Conservation (phyloP, 2,113 vertebrate genomes). For the Triplophysa siluroides region DNA sequence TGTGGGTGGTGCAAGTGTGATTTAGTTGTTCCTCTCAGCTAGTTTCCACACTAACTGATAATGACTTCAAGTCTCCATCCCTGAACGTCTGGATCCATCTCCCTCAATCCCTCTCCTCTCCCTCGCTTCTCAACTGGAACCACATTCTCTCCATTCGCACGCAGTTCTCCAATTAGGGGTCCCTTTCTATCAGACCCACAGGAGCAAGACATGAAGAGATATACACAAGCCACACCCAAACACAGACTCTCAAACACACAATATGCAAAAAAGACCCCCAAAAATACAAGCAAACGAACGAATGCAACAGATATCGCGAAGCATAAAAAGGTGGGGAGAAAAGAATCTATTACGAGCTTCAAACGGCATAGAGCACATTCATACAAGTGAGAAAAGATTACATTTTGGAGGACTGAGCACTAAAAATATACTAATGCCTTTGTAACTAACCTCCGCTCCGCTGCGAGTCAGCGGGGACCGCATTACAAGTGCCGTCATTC, state of each 20-base stretch:
- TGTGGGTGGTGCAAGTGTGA: not conserved
- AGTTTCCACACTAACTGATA: constrained; percentile 27
- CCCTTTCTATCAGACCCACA: constrained; percentile 39
- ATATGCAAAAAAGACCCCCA: not conserved
- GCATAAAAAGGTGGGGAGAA: constrained; percentile 31
- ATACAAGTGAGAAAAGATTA: constrained; percentile 45
- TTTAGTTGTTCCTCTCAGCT: constrained; percentile 19
- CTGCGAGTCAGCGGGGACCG: constrained; percentile 49
- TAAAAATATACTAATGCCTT: constrained; percentile 58
- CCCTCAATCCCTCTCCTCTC: constrained; percentile 16
- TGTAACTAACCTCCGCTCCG: constrained; percentile 50
- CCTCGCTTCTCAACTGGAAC: constrained; percentile 1
- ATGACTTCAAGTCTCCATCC: constrained; percentile 24
- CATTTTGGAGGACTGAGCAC: constrained; percentile 46
- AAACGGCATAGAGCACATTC: constrained; percentile 30
- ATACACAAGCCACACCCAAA: constrained; percentile 27
- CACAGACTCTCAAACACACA: constrained; percentile 18
- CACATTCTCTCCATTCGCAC: not conserved
- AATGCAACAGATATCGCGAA: constrained; percentile 38
- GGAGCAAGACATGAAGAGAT: constrained; percentile 10
- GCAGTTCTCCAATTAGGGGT: constrained; percentile 46
- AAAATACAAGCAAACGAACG: not conserved
- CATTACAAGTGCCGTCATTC: constrained; percentile 42
- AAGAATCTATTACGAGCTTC: constrained; percentile 24
- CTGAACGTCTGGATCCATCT: not conserved